Percentiles rank a stretch among this genome's conserved stretches.
These are phyloP conservation scores for Sus cebifrons DNA, from an alignment of 2,797 vertebrate species.

Conservation along the genomic window DNA sequence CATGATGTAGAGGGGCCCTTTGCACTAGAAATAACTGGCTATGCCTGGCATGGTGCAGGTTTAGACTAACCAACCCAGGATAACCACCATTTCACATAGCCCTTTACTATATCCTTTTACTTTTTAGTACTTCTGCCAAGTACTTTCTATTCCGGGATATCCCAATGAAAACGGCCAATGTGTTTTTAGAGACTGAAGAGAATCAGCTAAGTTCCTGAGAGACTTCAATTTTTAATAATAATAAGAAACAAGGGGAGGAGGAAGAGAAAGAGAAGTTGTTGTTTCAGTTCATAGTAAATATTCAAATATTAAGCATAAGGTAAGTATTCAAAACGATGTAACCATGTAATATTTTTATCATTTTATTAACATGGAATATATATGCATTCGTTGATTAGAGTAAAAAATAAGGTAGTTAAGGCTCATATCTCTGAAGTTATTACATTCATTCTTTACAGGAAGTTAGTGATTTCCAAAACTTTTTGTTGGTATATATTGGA, in stretches of 20 bases:
- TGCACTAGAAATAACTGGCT: not conserved
- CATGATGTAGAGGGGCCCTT: not conserved
- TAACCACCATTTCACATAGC: not conserved
- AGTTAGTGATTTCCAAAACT: not conserved
- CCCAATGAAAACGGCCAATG: not conserved
- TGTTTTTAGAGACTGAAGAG: not conserved
- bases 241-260: not conserved
- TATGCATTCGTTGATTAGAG: not conserved
- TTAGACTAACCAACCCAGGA: not conserved
- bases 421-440: not conserved
- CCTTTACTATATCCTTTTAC: not conserved
- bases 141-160: not conserved
- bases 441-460: not conserved
- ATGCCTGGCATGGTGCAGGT: not conserved
- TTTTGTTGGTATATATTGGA: not conserved
- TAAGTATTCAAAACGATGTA: not conserved
- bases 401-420: constrained; percentile 14
- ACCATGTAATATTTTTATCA: not conserved
- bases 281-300: not conserved
- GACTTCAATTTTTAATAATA: not conserved
- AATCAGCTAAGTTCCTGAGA: not conserved
- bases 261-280: not conserved
- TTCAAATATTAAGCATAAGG: not conserved
- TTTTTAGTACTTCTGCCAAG: not conserved
- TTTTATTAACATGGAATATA: not conserved